Conservation (phyloP, 2,113 vertebrate species). For the Tragelaphus scriptus region DNA sequence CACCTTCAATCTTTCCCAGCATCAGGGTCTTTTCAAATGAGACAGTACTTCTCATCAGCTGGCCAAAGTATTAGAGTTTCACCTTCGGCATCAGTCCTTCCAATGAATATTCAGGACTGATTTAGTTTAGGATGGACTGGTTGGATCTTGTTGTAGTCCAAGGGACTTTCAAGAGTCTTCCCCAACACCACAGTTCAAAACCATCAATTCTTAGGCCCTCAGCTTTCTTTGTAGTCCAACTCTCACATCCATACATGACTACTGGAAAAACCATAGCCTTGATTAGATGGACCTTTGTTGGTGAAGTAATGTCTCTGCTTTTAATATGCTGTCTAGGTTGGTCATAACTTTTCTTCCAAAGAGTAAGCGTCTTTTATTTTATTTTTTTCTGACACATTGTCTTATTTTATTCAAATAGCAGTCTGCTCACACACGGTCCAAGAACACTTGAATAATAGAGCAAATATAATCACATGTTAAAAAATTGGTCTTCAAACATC, state of each 20-base stretch:
- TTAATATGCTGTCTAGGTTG: background rate
- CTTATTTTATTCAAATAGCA: too few species aligned
- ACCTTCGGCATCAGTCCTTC: background rate
- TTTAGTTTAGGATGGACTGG: background rate
- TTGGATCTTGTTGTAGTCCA: background rate
- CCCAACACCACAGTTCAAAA: background rate
- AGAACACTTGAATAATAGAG: too few species aligned
- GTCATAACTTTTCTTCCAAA: background rate
- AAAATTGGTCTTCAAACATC: too few species aligned
- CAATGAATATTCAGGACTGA: background rate
- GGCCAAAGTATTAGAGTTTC: background rate
- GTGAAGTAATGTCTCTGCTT: background rate
- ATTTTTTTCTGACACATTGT: too few species aligned
- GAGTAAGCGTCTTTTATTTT: background rate
- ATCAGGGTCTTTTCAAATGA: background rate
- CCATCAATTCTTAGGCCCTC: background rate
- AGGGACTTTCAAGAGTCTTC: background rate
- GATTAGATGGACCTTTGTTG: background rate
- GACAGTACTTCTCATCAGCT: background rate
- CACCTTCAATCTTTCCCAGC: background rate
- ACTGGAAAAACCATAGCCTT: background rate
- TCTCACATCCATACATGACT: background rate
- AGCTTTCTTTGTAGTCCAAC: background rate
- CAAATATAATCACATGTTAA: too few species aligned
- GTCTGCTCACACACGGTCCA: too few species aligned